Percentiles rank a stretch among this genome's conserved stretches.
phyloP scores from a whole-genome alignment of 2,888 invertebrate species.

The Subacronicta megacephala region DNA sequence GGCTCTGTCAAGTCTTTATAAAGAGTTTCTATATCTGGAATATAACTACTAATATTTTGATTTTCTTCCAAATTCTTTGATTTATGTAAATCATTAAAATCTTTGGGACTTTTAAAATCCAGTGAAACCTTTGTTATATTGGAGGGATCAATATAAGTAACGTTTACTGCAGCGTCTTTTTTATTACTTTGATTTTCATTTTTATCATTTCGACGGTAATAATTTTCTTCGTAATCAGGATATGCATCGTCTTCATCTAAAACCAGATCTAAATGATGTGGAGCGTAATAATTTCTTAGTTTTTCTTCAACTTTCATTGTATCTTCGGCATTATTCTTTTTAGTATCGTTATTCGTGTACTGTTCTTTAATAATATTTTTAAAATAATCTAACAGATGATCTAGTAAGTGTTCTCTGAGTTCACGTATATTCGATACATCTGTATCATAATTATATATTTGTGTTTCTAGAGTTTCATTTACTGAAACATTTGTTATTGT shows the following conservation, averaged over 20 bases:
- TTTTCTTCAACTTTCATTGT: slow-evolving; percentile 40
- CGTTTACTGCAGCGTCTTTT: background rate
- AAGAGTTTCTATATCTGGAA: background rate
- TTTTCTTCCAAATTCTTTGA: background rate
- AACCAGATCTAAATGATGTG: slow-evolving; percentile 26
- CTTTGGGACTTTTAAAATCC: background rate
- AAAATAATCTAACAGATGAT: slow-evolving; percentile 47
- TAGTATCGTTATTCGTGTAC: slow-evolving; percentile 11
- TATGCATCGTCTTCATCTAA: slow-evolving; percentile 13
- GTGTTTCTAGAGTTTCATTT: background rate
- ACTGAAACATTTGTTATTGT: background rate
- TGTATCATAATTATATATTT: background rate
- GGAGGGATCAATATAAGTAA: background rate
- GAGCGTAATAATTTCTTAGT: slow-evolving; percentile 44
- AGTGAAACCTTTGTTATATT: background rate
- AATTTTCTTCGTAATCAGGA: slow-evolving; percentile 5
- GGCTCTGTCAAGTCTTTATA: background rate
- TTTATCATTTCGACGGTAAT: slow-evolving; percentile 1
- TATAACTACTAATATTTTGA: background rate
- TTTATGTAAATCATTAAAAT: background rate
- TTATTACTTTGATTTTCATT: background rate
- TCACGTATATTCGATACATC: slow-evolving; percentile 33
- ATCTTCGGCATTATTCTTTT: slow-evolving; percentile 32
- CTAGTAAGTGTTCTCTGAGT: slow-evolving; percentile 36
- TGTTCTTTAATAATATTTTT: slow-evolving; percentile 46